Conservation (phyloP, 2,888 invertebrate species). For the Metopia argyrocephala region DNA sequence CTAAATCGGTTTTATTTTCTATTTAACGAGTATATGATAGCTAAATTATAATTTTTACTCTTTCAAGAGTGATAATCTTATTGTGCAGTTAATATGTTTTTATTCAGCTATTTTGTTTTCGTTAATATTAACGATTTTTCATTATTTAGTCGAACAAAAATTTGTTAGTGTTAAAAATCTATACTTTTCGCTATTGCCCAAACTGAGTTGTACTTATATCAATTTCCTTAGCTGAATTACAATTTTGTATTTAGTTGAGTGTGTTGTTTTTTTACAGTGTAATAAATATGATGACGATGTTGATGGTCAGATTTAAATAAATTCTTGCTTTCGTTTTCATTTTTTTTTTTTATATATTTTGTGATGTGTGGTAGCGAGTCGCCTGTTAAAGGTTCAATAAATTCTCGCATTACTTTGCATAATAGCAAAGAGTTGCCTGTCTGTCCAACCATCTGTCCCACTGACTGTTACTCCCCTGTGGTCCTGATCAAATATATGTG, state of each 20-base stretch:
- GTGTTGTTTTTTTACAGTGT: conserved; percentile 29
- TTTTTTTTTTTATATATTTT: not conserved
- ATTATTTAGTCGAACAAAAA: too few species aligned
- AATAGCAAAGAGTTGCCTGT: conserved; percentile 39
- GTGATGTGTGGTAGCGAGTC: conserved; percentile 63
- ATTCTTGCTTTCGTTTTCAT: not conserved
- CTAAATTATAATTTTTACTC: too few species aligned
- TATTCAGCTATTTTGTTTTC: too few species aligned
- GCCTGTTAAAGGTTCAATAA: conserved; percentile 75
- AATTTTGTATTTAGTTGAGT: too few species aligned
- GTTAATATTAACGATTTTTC: too few species aligned
- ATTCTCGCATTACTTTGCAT: conserved; percentile 70
- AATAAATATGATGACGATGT: conserved; percentile 13
- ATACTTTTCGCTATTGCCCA: too few species aligned
- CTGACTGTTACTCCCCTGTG: conserved; percentile 53
- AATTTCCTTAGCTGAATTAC: too few species aligned
- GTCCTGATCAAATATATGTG: conserved; percentile 15
- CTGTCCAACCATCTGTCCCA: conserved; percentile 6
- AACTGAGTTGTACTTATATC: not conserved
- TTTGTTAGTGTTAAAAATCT: not conserved
- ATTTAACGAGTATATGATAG: too few species aligned
- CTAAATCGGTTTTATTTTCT: not conserved
- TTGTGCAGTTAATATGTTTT: too few species aligned
- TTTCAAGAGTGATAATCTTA: too few species aligned
- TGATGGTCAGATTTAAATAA: conserved; percentile 47